These are phyloP conservation scores for Chloebia gouldiae DNA, from an alignment of 2,113 vertebrate genomes.

Conservation along the genomic window DNA sequence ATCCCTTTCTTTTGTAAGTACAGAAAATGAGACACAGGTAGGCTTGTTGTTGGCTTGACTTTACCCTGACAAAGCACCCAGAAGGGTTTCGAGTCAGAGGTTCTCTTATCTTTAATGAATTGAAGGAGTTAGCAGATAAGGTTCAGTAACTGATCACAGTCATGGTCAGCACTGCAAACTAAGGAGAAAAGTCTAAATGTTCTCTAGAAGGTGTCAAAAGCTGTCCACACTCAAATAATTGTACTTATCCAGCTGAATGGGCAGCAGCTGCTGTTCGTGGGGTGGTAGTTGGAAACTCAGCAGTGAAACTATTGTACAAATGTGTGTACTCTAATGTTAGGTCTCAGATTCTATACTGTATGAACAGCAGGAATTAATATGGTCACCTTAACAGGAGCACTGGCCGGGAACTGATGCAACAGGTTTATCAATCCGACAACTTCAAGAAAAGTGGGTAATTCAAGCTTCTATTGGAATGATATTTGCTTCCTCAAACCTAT, in stretches of 20 bases:
- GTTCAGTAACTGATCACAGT: not conserved
- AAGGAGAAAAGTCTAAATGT: not conserved
- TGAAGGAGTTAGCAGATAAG: not conserved
- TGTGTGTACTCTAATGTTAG: not conserved
- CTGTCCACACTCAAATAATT: not conserved
- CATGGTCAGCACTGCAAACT: not conserved
- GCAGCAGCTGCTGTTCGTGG: not conserved
- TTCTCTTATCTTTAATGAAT: not conserved
- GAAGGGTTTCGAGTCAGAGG: not conserved
- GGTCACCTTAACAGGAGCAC: not conserved
- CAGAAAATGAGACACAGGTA: not conserved
- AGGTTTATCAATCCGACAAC: not conserved
- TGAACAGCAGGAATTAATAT: not conserved
- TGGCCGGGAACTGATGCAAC: not conserved
- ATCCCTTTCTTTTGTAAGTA: not conserved
- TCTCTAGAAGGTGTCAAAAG: not conserved
- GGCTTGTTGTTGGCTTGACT: not conserved
- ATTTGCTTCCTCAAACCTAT: not conserved
- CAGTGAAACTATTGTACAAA: not conserved
- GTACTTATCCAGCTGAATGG: not conserved
- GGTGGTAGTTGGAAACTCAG: not conserved
- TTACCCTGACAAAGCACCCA: not conserved
- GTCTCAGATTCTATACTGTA: not conserved
- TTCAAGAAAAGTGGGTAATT: not conserved
- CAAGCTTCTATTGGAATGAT: not conserved